Evolutionary conservation across 2,797 vertebrate species (phyloP).

Genomic region (Luscinia megarhynchos): DNA sequence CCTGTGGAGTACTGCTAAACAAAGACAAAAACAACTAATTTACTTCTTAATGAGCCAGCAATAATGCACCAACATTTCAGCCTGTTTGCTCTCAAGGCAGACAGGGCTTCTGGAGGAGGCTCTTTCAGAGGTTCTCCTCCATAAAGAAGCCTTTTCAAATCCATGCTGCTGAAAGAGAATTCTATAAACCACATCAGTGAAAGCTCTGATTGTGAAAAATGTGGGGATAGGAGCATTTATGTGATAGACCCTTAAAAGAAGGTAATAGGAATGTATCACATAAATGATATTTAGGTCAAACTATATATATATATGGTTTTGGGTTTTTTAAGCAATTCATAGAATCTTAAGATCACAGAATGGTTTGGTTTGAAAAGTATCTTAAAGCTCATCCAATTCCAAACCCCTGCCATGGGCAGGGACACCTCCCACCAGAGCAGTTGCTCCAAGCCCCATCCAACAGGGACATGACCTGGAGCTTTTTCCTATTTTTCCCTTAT

Average conservation of each 20-base stretch:
- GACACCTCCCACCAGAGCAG: neutral
- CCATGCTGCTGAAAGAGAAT: neutral
- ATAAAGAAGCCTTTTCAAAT: neutral
- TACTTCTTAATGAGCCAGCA: constrained; percentile 66
- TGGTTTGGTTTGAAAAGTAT: neutral
- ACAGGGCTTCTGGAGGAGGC: neutral
- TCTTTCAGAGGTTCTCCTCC: neutral
- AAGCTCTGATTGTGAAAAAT: neutral
- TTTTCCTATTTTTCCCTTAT: neutral
- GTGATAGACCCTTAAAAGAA: neutral
- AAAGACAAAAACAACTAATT: constrained; percentile 69
- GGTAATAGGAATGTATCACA: neutral
- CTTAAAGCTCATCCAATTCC: neutral
- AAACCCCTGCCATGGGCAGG: neutral
- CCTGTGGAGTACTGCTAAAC: constrained; percentile 67
- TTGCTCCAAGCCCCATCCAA: neutral
- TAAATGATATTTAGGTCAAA: neutral
- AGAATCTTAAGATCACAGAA: neutral
- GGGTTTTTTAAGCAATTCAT: neutral
- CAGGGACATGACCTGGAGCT: neutral
- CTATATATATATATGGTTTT: neutral
- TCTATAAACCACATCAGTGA: neutral
- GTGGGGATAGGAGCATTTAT: neutral
- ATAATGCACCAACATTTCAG: constrained; percentile 36
- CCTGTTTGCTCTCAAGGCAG: constrained; percentile 29